Evolutionary conservation across 2,113 vertebrate genomes (phyloP).

Genomic region (Mungos mungo): DNA sequence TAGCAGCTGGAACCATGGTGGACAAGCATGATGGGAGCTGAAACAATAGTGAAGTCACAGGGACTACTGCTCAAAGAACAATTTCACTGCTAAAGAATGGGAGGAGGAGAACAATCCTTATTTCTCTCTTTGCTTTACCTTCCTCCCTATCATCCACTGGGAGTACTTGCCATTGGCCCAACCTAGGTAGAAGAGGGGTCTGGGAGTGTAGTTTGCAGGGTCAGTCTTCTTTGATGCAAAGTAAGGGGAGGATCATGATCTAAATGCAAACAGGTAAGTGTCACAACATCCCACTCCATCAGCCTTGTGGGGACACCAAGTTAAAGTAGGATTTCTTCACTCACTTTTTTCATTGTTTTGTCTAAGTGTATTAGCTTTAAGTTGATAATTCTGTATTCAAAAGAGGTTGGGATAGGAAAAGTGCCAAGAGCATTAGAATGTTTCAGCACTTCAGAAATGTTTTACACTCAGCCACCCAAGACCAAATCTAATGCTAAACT

Average conservation of each 20-base stretch:
- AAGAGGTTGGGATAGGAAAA: constrained; percentile 11
- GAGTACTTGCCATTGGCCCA: neutral
- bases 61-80: neutral
- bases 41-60: neutral
- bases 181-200: neutral
- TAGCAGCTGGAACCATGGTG: neutral
- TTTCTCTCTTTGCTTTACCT: neutral
- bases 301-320: neutral
- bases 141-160: neutral
- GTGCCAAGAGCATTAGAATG: neutral
- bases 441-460: neutral
- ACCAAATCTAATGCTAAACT: neutral
- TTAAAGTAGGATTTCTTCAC: neutral
- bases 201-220: neutral
- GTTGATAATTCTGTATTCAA: neutral
- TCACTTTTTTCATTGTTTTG: neutral
- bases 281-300: neutral
- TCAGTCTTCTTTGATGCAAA: neutral
- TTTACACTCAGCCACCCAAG: neutral
- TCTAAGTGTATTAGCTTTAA: neutral
- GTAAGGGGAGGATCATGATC: neutral
- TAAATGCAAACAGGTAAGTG: neutral
- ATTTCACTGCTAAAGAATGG: neutral
- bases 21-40: neutral
- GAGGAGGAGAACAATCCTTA: neutral